Evolutionary conservation across 2,888 invertebrate genomes (phyloP).

Genomic region (Malthinus flaveolus): DNA sequence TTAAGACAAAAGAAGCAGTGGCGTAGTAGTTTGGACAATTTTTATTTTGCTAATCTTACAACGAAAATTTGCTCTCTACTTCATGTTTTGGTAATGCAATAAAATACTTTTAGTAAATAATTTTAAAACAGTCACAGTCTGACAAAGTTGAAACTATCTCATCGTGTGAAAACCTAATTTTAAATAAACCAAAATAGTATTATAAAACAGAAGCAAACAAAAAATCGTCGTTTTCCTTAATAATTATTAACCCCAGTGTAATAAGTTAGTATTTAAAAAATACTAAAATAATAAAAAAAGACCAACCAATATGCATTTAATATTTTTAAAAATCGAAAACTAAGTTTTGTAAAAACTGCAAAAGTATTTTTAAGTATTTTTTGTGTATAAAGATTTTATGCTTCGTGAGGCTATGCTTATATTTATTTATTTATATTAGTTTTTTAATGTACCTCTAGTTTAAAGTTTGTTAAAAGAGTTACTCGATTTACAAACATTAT

Average conservation of each 20-base stretch:
- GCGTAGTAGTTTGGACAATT: too few relatives aligned
- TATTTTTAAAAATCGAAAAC: not conserved
- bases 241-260: not conserved
- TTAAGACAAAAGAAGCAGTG: too few relatives aligned
- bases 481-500: too few relatives aligned
- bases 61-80: too few relatives aligned
- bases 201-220: not conserved
- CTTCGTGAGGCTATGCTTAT: conserved; percentile 24
- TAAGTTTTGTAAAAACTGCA: too few relatives aligned
- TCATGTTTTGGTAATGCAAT: too few relatives aligned
- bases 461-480: not conserved
- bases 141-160: too few relatives aligned
- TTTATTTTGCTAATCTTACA: too few relatives aligned
- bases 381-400: conserved; percentile 10
- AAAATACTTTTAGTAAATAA: too few relatives aligned
- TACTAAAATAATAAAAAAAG: not conserved
- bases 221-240: not conserved
- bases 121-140: too few relatives aligned
- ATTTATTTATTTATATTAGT: conserved; percentile 22
- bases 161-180: not conserved
- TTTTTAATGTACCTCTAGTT: conserved; percentile 23
- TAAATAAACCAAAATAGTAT: conserved; percentile 1
- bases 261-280: not conserved
- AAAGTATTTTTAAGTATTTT: conserved; percentile 21
- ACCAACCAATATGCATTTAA: conserved; percentile 2